phyloP scores from a whole-genome alignment of 2,888 invertebrate species.

The Nymphalis polychloros region DNA sequence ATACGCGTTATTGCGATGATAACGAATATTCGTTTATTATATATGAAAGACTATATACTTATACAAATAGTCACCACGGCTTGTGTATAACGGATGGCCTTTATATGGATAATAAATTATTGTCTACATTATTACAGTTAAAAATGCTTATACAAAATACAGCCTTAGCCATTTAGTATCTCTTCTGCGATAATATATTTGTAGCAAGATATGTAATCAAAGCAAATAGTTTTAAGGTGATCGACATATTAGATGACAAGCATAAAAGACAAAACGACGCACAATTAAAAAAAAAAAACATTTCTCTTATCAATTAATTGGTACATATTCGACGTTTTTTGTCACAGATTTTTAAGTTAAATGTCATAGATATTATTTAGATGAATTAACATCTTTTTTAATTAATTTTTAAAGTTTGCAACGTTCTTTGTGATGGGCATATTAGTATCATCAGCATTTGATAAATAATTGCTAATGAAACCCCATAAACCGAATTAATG shows the following conservation, averaged over 20 bases:
- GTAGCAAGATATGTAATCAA: slow-evolving; percentile 9
- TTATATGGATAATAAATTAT: slow-evolving; percentile 49
- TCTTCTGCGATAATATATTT: slow-evolving; percentile 12
- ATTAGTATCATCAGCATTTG: slow-evolving; percentile 13
- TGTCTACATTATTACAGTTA: slow-evolving; percentile 12
- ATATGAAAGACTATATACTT: neutral
- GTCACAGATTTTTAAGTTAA: no score
- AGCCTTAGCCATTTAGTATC: slow-evolving; percentile 13
- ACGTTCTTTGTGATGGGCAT: slow-evolving; percentile 11
- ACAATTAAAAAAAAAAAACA: slow-evolving; percentile 17
- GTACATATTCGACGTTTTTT: neutral
- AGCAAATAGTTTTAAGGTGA: slow-evolving; percentile 9
- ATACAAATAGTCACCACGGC: neutral
- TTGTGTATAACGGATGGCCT: slow-evolving; percentile 47
- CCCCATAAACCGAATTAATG: no score
- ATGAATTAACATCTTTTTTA: no score
- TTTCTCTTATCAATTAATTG: neutral
- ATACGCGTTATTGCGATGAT: neutral
- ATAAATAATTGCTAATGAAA: slow-evolving; percentile 34
- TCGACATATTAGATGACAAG: slow-evolving; percentile 39
- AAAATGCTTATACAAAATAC: slow-evolving; percentile 5
- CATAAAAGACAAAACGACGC: slow-evolving; percentile 38
- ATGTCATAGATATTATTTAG: no score
- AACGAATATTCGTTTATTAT: neutral
- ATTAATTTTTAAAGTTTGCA: neutral